A percentile compares a stretch with the other conserved stretches of the same genome.
These are phyloP conservation scores for Desoria tigrina DNA, from an alignment of 2,888 invertebrate species.

Conservation along the genomic window DNA sequence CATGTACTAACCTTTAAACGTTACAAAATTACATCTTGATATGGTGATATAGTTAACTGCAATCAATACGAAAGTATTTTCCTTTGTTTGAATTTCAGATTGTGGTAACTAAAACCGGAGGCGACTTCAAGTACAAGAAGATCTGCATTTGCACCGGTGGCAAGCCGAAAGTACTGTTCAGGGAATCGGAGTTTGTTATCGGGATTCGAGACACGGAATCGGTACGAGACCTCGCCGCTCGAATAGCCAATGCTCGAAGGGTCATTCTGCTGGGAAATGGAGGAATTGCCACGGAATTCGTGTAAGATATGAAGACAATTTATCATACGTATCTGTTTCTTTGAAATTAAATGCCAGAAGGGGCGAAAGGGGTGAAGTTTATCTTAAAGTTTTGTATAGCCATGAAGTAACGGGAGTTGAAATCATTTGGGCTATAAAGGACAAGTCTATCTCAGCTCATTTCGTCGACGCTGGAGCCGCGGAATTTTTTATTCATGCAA, in stretches of 20 bases:
- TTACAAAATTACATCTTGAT: slow-evolving; percentile 24
- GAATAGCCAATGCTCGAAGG: slow-evolving; percentile 68
- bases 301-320: slow-evolving; percentile 58
- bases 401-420: slow-evolving; percentile 80
- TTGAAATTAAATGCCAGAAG: slow-evolving; percentile 1
- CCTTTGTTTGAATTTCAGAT: slow-evolving; percentile 42
- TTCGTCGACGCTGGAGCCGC: slow-evolving; percentile 96
- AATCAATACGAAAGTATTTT: slow-evolving; percentile 18
- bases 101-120: slow-evolving; percentile 63
- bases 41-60: too few species aligned
- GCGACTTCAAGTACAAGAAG: slow-evolving; percentile 69
- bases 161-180: slow-evolving; percentile 73
- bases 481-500: slow-evolving; percentile 74
- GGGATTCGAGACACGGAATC: slow-evolving; percentile 95
- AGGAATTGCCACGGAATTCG: slow-evolving; percentile 96
- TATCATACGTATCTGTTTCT: slow-evolving; percentile 13
- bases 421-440: slow-evolving; percentile 91
- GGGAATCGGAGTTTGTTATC: slow-evolving; percentile 65
- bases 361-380: neutral
- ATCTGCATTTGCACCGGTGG: slow-evolving; percentile 92
- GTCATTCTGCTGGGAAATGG: slow-evolving; percentile 93
- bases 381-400: too few species aligned
- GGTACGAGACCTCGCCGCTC: slow-evolving; percentile 73
- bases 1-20: slow-evolving; percentile 37
- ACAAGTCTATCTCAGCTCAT: slow-evolving; percentile 86